phyloP scores from a whole-genome alignment of 2,888 invertebrate species.

The Octodonta nipae region DNA sequence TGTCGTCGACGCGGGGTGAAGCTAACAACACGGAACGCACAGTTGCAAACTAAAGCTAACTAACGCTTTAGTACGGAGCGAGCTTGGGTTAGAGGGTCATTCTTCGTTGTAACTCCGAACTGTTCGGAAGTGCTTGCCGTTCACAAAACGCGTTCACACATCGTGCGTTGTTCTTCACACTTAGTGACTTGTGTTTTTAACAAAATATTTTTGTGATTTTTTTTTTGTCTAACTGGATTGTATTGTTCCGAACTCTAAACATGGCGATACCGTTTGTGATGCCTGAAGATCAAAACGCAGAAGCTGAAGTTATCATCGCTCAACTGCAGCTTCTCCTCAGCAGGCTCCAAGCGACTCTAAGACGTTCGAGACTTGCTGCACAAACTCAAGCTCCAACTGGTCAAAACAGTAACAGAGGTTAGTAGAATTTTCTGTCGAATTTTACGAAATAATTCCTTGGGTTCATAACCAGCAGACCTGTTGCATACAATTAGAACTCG shows the following conservation, averaged over 20 bases:
- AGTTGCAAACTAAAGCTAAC: slow-evolving; percentile 15
- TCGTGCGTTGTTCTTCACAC: slow-evolving; percentile 11
- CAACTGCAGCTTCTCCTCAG: slow-evolving; percentile 22
- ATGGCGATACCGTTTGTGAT: slow-evolving; percentile 35
- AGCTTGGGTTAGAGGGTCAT: slow-evolving; percentile 18
- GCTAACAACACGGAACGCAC: slow-evolving; percentile 17
- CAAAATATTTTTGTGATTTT: slow-evolving; percentile 10
- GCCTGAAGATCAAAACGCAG: slow-evolving; percentile 29
- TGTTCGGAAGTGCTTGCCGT: slow-evolving; percentile 20
- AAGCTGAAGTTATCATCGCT: slow-evolving; percentile 24
- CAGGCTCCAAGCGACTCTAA: slow-evolving; percentile 18
- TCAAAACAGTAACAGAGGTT: no score
- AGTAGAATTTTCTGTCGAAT: no score
- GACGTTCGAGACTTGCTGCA: slow-evolving; percentile 11
- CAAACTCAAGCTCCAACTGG: slow-evolving; percentile 1
- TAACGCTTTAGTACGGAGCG: slow-evolving; percentile 19
- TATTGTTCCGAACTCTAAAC: slow-evolving; percentile 6
- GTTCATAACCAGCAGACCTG: no score
- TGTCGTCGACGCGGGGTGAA: slow-evolving; percentile 17
- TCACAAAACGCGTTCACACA: slow-evolving; percentile 8
- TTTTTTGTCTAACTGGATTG: slow-evolving; percentile 4
- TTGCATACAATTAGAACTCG: no score
- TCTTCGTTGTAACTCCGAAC: slow-evolving; percentile 17
- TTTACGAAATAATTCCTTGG: no score
- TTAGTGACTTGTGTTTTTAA: slow-evolving; percentile 6